Conservation (phyloP, 2,797 vertebrate species). For the Salmo trutta region DNA sequence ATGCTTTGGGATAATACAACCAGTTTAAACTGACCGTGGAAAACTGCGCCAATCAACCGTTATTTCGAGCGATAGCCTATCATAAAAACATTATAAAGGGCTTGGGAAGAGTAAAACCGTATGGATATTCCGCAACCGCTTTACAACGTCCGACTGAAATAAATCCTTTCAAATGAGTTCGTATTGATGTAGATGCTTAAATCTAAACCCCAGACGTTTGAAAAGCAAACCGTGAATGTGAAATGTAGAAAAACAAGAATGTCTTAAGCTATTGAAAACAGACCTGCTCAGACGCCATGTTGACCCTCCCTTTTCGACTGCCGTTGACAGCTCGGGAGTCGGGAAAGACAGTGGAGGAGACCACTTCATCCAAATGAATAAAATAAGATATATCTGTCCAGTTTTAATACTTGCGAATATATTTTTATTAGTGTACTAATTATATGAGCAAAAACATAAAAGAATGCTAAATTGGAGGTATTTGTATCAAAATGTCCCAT, state of each 20-base stretch:
- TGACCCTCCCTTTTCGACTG: conserved; percentile 68
- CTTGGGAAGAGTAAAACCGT: background rate
- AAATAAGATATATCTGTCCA: background rate
- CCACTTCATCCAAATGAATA: conserved; percentile 48
- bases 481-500: background rate
- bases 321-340: conserved; percentile 36
- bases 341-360: conserved; percentile 45
- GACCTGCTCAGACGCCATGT: conserved; percentile 86
- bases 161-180: fast-evolving
- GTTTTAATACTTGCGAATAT: fast-evolving
- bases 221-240: background rate
- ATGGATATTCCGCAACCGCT: background rate
- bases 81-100: background rate
- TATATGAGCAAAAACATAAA: background rate
- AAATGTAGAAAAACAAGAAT: conserved; percentile 41
- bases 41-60: background rate
- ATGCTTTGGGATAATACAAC: background rate
- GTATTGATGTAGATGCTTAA: background rate
- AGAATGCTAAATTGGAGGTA: fast-evolving
- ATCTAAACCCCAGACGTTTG: fast-evolving
- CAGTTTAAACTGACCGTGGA: background rate
- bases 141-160: background rate
- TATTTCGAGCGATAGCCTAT: background rate
- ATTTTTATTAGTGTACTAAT: background rate
- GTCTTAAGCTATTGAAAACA: conserved; percentile 55